These are phyloP conservation scores for Crypturellus undulatus DNA, from an alignment of 2,113 vertebrate species.

Conservation along the genomic window DNA sequence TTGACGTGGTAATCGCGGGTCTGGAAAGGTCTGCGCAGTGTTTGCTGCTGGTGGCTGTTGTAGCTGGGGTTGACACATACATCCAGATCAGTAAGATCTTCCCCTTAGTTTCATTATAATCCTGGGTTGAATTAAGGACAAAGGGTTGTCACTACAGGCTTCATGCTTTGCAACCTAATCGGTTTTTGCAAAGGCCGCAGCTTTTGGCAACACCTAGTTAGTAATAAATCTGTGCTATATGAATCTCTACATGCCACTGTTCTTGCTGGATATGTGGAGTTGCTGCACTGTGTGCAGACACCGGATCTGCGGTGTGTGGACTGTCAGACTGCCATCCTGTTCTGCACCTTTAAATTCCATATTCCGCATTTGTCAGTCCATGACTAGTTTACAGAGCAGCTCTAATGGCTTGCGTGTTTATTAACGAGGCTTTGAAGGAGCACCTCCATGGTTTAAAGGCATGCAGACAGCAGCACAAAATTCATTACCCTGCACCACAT, in stretches of 20 bases:
- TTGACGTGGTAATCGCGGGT: neutral
- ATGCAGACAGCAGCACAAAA: neutral
- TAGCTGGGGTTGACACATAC: neutral
- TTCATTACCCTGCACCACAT: neutral
- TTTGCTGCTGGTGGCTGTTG: neutral
- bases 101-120: neutral
- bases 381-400: constrained; percentile 7
- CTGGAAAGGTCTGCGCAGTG: neutral
- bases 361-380: neutral
- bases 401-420: neutral
- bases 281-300: neutral
- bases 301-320: neutral
- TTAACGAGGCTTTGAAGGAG: neutral
- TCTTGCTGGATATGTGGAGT: neutral
- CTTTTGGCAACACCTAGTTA: neutral
- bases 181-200: neutral
- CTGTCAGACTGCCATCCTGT: neutral
- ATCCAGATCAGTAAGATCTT: neutral
- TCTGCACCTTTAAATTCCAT: neutral
- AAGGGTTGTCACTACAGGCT: neutral
- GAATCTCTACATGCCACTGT: neutral
- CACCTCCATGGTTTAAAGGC: neutral
- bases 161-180: neutral
- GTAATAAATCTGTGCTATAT: neutral
- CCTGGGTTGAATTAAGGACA: constrained; percentile 10